Conservation (phyloP, 2,113 vertebrate species). For the Cebus imitator region DNA sequence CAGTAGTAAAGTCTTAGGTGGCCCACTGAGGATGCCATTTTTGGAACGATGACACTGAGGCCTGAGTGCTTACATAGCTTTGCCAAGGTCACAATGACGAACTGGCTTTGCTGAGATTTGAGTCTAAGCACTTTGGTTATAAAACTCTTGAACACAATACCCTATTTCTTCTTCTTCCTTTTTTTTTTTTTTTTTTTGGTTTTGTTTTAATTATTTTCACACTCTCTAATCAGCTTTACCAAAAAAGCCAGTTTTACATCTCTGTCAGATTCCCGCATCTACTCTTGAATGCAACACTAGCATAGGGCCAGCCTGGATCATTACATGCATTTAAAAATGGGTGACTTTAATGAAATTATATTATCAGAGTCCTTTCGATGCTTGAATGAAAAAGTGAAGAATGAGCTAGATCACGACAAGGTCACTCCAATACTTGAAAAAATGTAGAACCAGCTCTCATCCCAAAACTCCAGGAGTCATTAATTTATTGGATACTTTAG, state of each 20-base stretch:
- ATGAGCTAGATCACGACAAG: background rate
- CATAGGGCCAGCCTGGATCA: background rate
- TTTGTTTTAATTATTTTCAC: background rate
- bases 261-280: background rate
- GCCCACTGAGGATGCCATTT: background rate
- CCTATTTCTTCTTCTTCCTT: background rate
- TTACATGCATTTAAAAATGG: background rate
- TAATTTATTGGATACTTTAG: background rate
- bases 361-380: background rate
- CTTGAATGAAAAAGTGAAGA: background rate
- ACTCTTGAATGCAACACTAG: background rate
- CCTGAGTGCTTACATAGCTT: background rate
- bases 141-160: background rate
- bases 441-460: background rate
- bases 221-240: background rate
- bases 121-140: background rate
- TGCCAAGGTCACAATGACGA: background rate
- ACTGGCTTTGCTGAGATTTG: background rate
- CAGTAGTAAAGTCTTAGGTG: background rate
- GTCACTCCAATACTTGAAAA: background rate
- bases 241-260: background rate
- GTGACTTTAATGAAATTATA: background rate
- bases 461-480: background rate
- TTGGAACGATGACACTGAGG: background rate
- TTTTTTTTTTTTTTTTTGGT: background rate